phyloP scores from a whole-genome alignment of 1,140 invertebrate species.

The Eumeta japonica region DNA sequence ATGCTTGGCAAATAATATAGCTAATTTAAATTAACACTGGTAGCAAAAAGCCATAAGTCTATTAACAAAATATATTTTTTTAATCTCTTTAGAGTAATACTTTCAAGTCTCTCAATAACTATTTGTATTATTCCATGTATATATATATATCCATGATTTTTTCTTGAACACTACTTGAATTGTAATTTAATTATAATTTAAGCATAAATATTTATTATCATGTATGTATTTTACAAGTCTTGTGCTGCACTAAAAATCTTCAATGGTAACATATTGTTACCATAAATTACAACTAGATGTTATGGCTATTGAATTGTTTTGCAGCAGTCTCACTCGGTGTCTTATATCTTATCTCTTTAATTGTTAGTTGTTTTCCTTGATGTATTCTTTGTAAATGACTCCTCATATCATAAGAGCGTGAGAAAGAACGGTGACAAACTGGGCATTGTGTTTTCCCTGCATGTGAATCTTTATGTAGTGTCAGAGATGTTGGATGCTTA shows the following conservation, averaged over 20 bases:
- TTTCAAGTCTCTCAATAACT: too few species aligned
- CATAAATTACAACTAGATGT: too few species aligned
- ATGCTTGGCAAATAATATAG: too few species aligned
- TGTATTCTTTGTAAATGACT: slow-evolving; percentile 63
- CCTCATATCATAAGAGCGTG: slow-evolving; percentile 65
- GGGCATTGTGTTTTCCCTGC: slow-evolving; percentile 70
- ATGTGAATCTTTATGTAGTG: slow-evolving; percentile 74
- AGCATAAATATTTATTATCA: too few species aligned
- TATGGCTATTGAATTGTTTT: slow-evolving; percentile 39
- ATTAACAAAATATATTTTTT: too few species aligned
- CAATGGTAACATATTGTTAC: slow-evolving; percentile 19
- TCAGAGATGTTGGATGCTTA: slow-evolving; percentile 73
- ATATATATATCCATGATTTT: too few species aligned
- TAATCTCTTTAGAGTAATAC: too few species aligned
- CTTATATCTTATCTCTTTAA: slow-evolving; percentile 50
- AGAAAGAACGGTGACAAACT: slow-evolving; percentile 63
- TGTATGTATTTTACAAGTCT: slow-evolving; percentile 10
- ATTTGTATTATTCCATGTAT: too few species aligned
- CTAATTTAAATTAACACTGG: too few species aligned
- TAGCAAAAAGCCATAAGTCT: too few species aligned
- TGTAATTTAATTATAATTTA: too few species aligned
- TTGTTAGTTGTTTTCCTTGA: slow-evolving; percentile 49
- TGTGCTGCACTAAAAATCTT: slow-evolving; percentile 22
- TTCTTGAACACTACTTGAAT: too few species aligned
- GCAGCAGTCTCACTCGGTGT: slow-evolving; percentile 34